These are phyloP conservation scores for Laticauda colubrina DNA, from an alignment of 2,113 vertebrate species.

Conservation along the genomic window DNA sequence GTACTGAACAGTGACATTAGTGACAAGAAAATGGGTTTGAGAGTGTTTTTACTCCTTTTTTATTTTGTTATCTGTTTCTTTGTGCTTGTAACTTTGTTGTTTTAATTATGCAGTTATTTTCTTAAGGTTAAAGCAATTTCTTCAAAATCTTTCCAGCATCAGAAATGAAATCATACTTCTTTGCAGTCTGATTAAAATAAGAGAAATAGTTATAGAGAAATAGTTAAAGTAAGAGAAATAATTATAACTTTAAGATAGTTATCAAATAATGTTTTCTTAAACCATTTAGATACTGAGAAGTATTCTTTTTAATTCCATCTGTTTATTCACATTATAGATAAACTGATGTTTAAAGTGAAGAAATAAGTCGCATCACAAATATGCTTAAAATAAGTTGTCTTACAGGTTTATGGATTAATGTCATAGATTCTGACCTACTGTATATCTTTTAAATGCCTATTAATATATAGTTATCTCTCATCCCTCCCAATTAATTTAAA, in stretches of 20 bases:
- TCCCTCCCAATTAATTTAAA: background rate
- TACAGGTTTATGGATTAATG: background rate
- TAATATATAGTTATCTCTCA: background rate
- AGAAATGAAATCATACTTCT: background rate
- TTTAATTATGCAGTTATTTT: background rate
- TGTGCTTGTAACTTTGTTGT: background rate
- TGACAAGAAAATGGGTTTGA: background rate
- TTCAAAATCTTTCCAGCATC: background rate
- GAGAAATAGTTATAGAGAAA: too few species aligned
- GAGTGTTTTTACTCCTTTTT: background rate
- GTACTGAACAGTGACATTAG: background rate
- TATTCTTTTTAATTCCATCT: background rate
- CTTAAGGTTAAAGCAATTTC: background rate
- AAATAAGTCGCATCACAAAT: background rate
- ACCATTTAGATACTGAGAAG: background rate
- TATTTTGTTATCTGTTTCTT: background rate
- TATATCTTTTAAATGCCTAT: background rate
- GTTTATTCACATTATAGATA: background rate
- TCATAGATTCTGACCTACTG: background rate
- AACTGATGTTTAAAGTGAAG: background rate
- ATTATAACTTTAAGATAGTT: background rate
- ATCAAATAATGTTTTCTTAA: background rate
- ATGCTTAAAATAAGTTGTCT: background rate
- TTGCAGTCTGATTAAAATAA: background rate
- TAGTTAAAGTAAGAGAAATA: background rate